These are phyloP conservation scores for Odontamblyopus rebecca DNA, from an alignment of 2,797 vertebrate species.

Conservation along the genomic window DNA sequence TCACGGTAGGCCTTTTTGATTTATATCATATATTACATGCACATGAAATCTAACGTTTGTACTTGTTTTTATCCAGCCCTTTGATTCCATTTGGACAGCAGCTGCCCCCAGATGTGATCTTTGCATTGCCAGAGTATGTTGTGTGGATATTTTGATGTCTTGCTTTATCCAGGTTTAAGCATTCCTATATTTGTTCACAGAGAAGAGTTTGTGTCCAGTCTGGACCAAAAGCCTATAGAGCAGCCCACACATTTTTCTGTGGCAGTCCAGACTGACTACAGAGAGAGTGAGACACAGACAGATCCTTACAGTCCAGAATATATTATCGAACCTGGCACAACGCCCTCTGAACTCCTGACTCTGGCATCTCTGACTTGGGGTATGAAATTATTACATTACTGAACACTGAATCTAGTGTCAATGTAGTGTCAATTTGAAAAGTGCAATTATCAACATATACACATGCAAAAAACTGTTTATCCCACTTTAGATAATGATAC, in stretches of 20 bases:
- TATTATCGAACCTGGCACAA: constrained; percentile 72
- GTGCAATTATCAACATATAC: background rate
- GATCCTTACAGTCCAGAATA: constrained; percentile 90
- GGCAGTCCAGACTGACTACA: constrained; percentile 92
- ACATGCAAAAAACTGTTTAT: too few species aligned
- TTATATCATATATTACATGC: background rate
- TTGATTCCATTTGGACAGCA: constrained; percentile 73
- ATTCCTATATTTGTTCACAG: constrained; percentile 51
- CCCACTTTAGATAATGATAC: background rate
- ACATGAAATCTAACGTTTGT: background rate
- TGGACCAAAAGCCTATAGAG: constrained; percentile 2
- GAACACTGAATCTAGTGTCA: background rate
- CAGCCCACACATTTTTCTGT: constrained; percentile 70
- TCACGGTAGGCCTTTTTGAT: constrained; percentile 73
- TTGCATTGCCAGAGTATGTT: constrained; percentile 80
- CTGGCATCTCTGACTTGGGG: constrained; percentile 89
- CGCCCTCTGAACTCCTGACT: constrained; percentile 87
- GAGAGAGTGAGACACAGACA: constrained; percentile 92
- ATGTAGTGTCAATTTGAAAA: background rate
- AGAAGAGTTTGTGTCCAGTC: constrained; percentile 29
- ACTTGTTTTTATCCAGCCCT: background rate
- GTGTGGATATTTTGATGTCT: background rate
- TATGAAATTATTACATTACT: constrained; percentile 20
- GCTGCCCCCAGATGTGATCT: constrained; percentile 64
- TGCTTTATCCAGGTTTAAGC: background rate